Evolutionary conservation across 2,888 invertebrate species (phyloP).

Genomic region (Deilephila porcellus): DNA sequence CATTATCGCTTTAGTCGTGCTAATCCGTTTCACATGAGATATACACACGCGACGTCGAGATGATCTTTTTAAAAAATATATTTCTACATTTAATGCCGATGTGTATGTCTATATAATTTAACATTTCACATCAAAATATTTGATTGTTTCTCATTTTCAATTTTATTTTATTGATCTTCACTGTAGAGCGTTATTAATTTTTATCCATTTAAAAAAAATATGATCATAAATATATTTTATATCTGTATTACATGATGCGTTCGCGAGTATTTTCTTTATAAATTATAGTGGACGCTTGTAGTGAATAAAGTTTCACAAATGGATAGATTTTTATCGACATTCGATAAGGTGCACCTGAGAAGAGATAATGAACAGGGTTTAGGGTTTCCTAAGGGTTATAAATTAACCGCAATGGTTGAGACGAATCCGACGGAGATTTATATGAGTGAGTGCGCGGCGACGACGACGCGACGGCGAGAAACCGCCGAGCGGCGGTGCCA

Average conservation of each 20-base stretch:
- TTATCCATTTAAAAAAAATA: background rate
- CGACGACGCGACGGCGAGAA: slow-evolving; percentile 37
- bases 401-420: slow-evolving; percentile 46
- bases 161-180: slow-evolving; percentile 16
- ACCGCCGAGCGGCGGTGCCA: background rate
- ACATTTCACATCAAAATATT: slow-evolving; percentile 3
- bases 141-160: background rate
- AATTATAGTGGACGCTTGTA: background rate
- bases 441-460: slow-evolving; percentile 42
- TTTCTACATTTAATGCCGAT: slow-evolving; percentile 31
- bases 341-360: slow-evolving; percentile 35
- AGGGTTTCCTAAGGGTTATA: slow-evolving; percentile 49
- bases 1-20: slow-evolving; percentile 62
- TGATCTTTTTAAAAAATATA: slow-evolving; percentile 31
- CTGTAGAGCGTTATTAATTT: background rate
- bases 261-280: background rate
- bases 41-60: slow-evolving; percentile 37
- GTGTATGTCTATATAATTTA: slow-evolving; percentile 6
- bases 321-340: slow-evolving; percentile 38
- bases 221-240: slow-evolving; percentile 10
- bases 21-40: slow-evolving; percentile 55
- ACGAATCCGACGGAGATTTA: slow-evolving; percentile 53
- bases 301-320: slow-evolving; percentile 13
- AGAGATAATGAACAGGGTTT: slow-evolving; percentile 42
- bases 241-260: background rate